Conservation (phyloP, 2,113 vertebrate genomes). For the Clinocottus analis region DNA sequence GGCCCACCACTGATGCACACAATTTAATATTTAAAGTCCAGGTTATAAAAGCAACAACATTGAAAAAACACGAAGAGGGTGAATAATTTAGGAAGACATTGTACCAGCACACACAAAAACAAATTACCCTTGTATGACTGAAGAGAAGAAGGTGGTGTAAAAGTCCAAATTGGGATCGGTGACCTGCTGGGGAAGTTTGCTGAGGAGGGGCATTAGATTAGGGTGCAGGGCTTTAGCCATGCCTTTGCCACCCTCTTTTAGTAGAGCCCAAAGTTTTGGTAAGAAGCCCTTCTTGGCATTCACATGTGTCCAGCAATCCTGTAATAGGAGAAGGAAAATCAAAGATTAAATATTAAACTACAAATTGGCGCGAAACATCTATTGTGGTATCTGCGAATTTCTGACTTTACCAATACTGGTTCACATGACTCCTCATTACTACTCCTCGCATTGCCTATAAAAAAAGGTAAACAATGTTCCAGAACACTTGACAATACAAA, state of each 20-base stretch:
- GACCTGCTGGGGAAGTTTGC: constrained; percentile 88
- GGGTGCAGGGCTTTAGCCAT: constrained; percentile 91
- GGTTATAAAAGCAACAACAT: neutral
- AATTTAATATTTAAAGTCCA: neutral
- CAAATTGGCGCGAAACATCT: neutral
- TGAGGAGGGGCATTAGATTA: constrained; percentile 93
- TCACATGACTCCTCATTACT: neutral
- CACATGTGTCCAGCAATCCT: constrained; percentile 96
- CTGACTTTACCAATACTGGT: neutral
- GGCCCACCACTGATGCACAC: too few species aligned
- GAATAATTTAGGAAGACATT: neutral
- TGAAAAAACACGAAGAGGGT: neutral
- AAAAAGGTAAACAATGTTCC: neutral
- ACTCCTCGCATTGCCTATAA: neutral
- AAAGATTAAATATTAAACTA: neutral
- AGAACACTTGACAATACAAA: neutral
- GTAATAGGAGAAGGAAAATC: constrained; percentile 12
- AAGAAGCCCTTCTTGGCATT: constrained; percentile 93
- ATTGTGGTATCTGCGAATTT: neutral
- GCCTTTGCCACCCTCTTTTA: constrained; percentile 92
- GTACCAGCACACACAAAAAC: neutral
- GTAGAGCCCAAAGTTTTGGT: constrained; percentile 90
- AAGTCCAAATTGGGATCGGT: constrained; percentile 88
- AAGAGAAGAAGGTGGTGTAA: constrained; percentile 88
- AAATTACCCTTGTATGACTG: constrained; percentile 88